phyloP scores from a whole-genome alignment of 2,888 invertebrate genomes.

The Liopterus haemorrhoidalis region DNA sequence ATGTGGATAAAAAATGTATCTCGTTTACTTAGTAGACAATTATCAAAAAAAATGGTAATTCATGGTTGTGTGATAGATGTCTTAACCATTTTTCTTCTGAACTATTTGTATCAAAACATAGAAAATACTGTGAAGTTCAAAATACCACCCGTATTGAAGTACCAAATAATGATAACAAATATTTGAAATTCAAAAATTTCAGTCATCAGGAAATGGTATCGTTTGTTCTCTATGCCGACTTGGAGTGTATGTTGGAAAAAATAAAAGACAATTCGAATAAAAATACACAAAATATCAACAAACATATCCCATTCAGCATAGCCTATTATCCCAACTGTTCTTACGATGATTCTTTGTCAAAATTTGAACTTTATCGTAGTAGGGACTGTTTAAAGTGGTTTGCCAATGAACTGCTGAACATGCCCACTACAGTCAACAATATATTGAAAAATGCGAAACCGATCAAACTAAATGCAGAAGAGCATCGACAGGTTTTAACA shows the following conservation, averaged over 20 bases:
- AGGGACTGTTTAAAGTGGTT: conserved; percentile 10
- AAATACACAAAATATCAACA: too few relatives aligned
- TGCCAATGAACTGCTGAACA: conserved; percentile 5
- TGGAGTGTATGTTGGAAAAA: conserved; percentile 23
- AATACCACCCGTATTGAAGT: too few relatives aligned
- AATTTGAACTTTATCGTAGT: conserved; percentile 16
- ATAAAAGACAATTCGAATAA: conserved; percentile 1
- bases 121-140: conserved; percentile 5
- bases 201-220: conserved; percentile 15
- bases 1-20: conserved; percentile 24
- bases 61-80: conserved; percentile 20
- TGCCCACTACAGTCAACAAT: conserved; percentile 10
- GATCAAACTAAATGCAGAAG: too few relatives aligned
- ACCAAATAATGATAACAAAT: conserved; percentile 15
- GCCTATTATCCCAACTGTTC: conserved; percentile 26
- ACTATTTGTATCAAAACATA: conserved; percentile 13
- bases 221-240: conserved; percentile 27
- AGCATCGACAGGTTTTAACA: too few relatives aligned
- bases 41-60: conserved; percentile 4
- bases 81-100: conserved; percentile 15
- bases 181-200: conserved; percentile 21
- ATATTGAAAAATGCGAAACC: too few relatives aligned
- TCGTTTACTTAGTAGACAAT: conserved; percentile 16
- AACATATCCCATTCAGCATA: conserved; percentile 24
- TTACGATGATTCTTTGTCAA: conserved; percentile 26